Conservation (phyloP, 2,888 invertebrate genomes). For the Mylabris sibirica region DNA sequence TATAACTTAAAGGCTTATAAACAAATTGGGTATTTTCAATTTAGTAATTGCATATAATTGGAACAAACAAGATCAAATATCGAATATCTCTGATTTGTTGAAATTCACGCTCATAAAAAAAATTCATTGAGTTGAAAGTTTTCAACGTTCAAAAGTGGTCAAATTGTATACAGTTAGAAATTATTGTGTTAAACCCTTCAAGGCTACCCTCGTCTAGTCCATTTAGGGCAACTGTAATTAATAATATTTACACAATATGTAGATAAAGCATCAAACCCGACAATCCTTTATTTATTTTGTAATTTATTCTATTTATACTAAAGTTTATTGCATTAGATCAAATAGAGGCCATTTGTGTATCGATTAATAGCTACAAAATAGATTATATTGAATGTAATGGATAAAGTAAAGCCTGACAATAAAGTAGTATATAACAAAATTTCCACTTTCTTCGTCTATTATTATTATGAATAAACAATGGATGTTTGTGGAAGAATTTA, state of each 20-base stretch:
- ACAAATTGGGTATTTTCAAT: neutral
- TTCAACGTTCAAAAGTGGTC: too few species aligned
- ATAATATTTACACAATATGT: conserved; percentile 2
- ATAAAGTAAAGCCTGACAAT: neutral
- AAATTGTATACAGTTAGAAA: too few species aligned
- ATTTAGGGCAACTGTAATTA: neutral
- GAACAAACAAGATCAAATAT: neutral
- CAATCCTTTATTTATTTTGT: conserved; percentile 5
- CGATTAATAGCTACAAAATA: neutral
- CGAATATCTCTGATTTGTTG: too few species aligned
- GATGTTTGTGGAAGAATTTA: neutral
- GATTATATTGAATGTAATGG: conserved; percentile 5
- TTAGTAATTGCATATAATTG: too few species aligned
- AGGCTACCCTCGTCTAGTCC: neutral
- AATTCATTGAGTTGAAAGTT: too few species aligned
- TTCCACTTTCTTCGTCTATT: neutral
- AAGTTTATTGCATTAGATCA: neutral
- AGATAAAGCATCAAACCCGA: neutral
- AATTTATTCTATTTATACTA: neutral
- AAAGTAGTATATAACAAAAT: neutral
- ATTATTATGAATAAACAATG: neutral
- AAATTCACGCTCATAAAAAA: too few species aligned
- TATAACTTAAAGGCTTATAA: neutral
- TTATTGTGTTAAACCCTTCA: neutral
- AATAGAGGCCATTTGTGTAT: neutral